Base-by-base conservation (phyloP, 2,888 invertebrate species). In the Dasysyrphus tricinctus region DNA sequence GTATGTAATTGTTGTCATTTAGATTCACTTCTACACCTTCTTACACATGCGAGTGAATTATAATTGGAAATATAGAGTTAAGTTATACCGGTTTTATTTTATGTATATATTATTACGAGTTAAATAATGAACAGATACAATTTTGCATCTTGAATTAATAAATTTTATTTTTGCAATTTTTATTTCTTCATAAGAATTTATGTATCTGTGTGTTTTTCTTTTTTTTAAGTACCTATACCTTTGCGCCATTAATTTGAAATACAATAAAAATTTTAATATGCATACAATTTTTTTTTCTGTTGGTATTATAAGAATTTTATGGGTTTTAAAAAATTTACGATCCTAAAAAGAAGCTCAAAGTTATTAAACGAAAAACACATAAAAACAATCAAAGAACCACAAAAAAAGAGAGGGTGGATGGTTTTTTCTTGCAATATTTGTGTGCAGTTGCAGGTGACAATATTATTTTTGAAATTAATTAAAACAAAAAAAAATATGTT, bases 1-100 rank as follows among this genome's bases (percentile, higher is more conserved):
- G 42, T 49, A 59, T 47, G 34, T 29, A 32, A 65, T 67, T 63
- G 34, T 9, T 61, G 49, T 51, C 49, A 32, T 70, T 61, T 44
- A 61, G 59, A 59, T 32, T 70, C 29, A 32, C 67, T 76, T 44
- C 67, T 49, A 74, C 74, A 72, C 86, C 78, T 82, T 37, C 74
- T 29, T 24, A 4, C n/a, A 24, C 57, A 69, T 16, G n/a, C n/a
- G 37, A 19, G 19, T 61, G 73, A 44, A 61, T 77, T 77, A 24
- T 24, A 78, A 81, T 73, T 82, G 85, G 85, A 54, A 56, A 59
- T 74, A 42, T 74, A 42, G 69, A 78, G 14, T 51, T 19, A 29
- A 37, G 70, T 37, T 67, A 24, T 24, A 85, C 77, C 74, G 81
- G 85, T 78, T 86, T 78, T 51, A 7, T 37, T 67, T 29, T 69